Evolutionary conservation across 2,113 vertebrate genomes (phyloP), one percentile per base, ranked within the genome.

Genomic region (Bos taurus): DNA sequence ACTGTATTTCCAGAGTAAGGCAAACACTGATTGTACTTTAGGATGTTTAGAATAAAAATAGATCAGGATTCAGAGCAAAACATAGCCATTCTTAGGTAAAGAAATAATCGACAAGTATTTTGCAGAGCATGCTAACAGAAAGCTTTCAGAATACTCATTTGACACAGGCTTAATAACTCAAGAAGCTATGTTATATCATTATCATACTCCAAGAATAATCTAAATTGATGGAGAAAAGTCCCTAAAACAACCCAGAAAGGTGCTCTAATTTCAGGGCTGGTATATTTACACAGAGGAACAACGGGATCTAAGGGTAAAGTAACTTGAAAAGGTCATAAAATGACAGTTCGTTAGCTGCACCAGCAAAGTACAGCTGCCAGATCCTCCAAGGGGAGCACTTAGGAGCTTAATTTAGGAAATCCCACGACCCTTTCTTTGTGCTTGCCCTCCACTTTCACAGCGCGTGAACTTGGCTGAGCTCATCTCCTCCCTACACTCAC

Each of bases 61-160:
- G n/a, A 56, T 14, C 89, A 86, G 74, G 43, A n/a, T 26, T 67
- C 21, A 83, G 43, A 80, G 43, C 4, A 91, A 77, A 95, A 40
- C 14, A 16, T 71, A n/a, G 71, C 12, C 26, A 59, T 83, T 64
- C 36, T 64, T 57, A 40, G 28, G 6, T 77, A 88, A 90, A 67
- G 28, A 64, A 64, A 23, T 30, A 62, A n/a, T 67, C 14, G 13
- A 30, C 19, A 59, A 81, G 15, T 64, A 82, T 56, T 84, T 56
- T n/a, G 5, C 50, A 56, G 43, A 59, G 33, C 25, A n/a, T 56
- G 46, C 13, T 60, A 62, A 89, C n/a, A 90, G 43, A 54, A 62
- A 89, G 13, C n/a, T 88, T 94, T 43, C 60, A 74, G 36, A 80
- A 60, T 21, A 92, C 60, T 19, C 17, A 81, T 52, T 60, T 56